Evolutionary conservation across 2,113 vertebrate genomes (phyloP).

Genomic region (Callaeas wilsoni): DNA sequence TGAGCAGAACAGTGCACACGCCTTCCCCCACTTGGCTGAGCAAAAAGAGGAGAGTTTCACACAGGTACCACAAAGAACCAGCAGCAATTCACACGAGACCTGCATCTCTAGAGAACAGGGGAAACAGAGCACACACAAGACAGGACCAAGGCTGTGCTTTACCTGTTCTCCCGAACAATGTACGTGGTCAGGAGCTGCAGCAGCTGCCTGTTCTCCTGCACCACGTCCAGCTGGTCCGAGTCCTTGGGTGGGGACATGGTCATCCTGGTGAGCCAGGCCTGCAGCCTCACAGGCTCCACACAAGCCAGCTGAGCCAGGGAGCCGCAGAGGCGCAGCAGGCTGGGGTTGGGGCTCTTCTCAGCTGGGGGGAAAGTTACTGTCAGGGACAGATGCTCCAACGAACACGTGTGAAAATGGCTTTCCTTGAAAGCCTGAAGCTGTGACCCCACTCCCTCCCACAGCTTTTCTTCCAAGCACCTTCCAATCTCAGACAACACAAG

Average conservation of each 20-base stretch:
- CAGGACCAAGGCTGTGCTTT: not conserved
- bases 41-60: not conserved
- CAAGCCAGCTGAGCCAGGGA: conserved; percentile 95
- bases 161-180: conserved; percentile 95
- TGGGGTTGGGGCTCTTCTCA: conserved; percentile 95
- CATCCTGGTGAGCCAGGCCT: conserved; percentile 96
- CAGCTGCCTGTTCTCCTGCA: conserved; percentile 95
- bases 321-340: conserved; percentile 89
- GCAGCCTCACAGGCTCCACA: conserved; percentile 86
- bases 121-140: not conserved
- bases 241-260: conserved; percentile 91
- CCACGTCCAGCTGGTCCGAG: conserved; percentile 89
- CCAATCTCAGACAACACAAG: not conserved
- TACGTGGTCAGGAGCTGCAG: conserved; percentile 92
- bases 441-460: not conserved
- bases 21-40: conserved; percentile 96
- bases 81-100: not conserved
- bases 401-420: not conserved
- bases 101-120: not conserved
- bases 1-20: conserved; percentile 93
- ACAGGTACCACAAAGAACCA: not conserved
- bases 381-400: not conserved
- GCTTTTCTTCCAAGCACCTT: not conserved
- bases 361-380: conserved; percentile 66
- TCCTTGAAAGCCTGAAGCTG: not conserved